Percentiles rank a stretch among this genome's conserved stretches.
phyloP scores from a whole-genome alignment of 1,140 invertebrate genomes.

The Drosophila orena region DNA sequence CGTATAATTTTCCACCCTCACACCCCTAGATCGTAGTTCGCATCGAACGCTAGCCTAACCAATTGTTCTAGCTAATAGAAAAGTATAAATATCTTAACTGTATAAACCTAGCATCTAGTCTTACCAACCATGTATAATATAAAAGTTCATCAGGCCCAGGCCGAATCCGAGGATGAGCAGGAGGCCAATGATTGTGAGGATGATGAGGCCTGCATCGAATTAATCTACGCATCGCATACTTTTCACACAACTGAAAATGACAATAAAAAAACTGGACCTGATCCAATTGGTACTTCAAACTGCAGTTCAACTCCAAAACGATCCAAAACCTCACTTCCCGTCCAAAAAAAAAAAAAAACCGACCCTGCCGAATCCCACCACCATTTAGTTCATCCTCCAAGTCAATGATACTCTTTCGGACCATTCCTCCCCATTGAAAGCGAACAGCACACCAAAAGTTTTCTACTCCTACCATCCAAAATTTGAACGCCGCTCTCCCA shows the following conservation, averaged over 20 bases:
- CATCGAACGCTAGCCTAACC: slow-evolving; percentile 38
- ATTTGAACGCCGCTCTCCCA: slow-evolving; percentile 78
- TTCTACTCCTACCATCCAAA: slow-evolving; percentile 78
- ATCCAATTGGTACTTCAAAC: slow-evolving; percentile 56
- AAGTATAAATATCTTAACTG: slow-evolving; percentile 47
- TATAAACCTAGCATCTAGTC: slow-evolving; percentile 49
- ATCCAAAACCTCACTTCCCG: slow-evolving; percentile 23
- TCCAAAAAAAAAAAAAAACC: slow-evolving; percentile 23
- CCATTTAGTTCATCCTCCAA: slow-evolving; percentile 44
- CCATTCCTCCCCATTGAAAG: slow-evolving; percentile 55
- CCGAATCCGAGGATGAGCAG: slow-evolving; percentile 28
- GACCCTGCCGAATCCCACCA: slow-evolving; percentile 24
- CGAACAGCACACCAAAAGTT: slow-evolving; percentile 46
- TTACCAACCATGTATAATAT: slow-evolving; percentile 38
- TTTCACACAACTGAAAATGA: slow-evolving; percentile 32
- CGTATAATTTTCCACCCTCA: slow-evolving; percentile 36
- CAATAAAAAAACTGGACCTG: slow-evolving; percentile 26
- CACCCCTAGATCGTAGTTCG: slow-evolving; percentile 45
- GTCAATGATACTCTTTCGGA: slow-evolving; percentile 66
- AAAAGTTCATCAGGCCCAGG: slow-evolving; percentile 39
- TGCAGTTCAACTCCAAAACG: slow-evolving; percentile 55
- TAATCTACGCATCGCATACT: slow-evolving; percentile 51
- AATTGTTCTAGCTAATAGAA: slow-evolving; percentile 49
- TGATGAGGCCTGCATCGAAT: slow-evolving; percentile 35
- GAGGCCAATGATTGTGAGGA: slow-evolving; percentile 39